These are phyloP conservation scores for Puma concolor DNA, from an alignment of 2,113 vertebrate genomes.

Conservation along the genomic window DNA sequence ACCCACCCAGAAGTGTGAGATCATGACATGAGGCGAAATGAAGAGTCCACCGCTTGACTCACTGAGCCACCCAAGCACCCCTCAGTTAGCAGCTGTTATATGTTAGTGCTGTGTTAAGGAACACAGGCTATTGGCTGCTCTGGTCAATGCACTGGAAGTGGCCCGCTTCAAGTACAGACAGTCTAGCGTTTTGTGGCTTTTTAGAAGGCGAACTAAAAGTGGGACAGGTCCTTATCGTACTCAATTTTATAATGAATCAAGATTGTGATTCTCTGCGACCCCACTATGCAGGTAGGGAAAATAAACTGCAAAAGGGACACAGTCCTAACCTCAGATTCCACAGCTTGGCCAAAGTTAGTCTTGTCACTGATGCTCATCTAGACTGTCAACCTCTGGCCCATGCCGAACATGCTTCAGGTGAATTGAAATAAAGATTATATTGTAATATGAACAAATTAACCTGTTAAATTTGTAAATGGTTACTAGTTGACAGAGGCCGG, in stretches of 20 bases:
- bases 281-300: neutral
- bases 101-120: neutral
- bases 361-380: neutral
- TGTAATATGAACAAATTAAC: constrained; percentile 39
- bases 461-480: constrained; percentile 64
- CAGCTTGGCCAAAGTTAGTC: neutral
- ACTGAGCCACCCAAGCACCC: no score
- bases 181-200: neutral
- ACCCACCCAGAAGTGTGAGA: no score
- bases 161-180: neutral
- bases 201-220: neutral
- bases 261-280: neutral
- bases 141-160: neutral
- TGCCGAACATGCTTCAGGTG: neutral
- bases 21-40: no score
- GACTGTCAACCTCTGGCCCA: constrained; percentile 2
- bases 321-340: neutral
- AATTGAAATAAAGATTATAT: constrained; percentile 26
- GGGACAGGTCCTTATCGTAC: neutral
- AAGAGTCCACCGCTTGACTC: no score
- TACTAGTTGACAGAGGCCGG: neutral
- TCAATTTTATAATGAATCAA: constrained; percentile 1
- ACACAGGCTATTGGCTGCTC: neutral
- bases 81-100: neutral
- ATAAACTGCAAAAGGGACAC: neutral